Conservation (phyloP, 2,888 invertebrate species). For the Heliconius aoede region DNA sequence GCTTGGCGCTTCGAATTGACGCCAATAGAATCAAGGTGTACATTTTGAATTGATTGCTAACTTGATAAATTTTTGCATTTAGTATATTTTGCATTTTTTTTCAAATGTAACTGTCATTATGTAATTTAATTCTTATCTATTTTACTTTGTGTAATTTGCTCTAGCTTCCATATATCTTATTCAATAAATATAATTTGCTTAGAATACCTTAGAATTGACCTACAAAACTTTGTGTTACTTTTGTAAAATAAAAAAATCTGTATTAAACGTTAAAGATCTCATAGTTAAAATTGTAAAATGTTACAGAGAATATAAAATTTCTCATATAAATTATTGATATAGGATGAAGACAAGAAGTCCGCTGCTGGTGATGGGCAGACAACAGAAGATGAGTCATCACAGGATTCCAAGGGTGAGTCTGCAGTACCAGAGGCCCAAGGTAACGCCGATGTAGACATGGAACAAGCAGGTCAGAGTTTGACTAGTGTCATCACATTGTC, state of each 20-base stretch:
- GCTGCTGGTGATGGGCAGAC: slow-evolving; percentile 76
- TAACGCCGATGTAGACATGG: slow-evolving; percentile 75
- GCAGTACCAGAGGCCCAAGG: slow-evolving; percentile 63
- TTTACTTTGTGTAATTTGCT: not conserved
- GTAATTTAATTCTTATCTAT: not conserved
- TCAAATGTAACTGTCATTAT: not conserved
- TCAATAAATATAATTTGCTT: not conserved
- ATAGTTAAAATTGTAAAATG: not conserved
- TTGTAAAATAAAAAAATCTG: too few species aligned
- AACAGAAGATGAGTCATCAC: slow-evolving; percentile 81
- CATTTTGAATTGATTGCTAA: slow-evolving; percentile 45
- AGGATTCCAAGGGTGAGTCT: slow-evolving; percentile 82
- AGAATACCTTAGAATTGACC: too few species aligned
- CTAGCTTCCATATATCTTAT: not conserved
- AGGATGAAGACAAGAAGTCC: slow-evolving; percentile 83
- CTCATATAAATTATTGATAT: slow-evolving; percentile 20
- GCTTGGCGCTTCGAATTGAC: slow-evolving; percentile 41
- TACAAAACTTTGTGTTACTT: too few species aligned
- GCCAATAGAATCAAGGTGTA: slow-evolving; percentile 44
- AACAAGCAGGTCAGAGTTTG: slow-evolving; percentile 64
- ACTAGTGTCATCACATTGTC: slow-evolving; percentile 66
- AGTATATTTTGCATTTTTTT: slow-evolving; percentile 17
- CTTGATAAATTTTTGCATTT: slow-evolving; percentile 37
- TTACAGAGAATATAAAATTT: not conserved
- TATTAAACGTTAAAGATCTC: not conserved